Conservation (phyloP, 1,140 invertebrate species). For the Goniozus legneri region DNA sequence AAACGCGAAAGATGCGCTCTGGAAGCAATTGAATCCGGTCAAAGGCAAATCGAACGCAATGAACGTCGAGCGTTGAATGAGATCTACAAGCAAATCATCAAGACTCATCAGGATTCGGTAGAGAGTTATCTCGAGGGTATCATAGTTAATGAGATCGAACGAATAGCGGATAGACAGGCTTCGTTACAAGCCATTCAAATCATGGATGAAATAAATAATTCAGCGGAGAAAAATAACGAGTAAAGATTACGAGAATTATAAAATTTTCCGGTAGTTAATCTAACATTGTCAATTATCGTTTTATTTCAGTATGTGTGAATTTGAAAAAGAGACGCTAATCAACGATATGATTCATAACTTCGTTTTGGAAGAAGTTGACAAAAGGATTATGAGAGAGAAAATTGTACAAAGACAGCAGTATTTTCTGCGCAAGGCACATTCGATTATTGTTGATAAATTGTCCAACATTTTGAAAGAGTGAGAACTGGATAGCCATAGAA, state of each 20-base stretch:
- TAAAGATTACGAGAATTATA: neutral
- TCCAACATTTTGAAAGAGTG: neutral
- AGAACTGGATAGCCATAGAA: slow-evolving; percentile 8
- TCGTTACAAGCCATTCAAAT: slow-evolving; percentile 41
- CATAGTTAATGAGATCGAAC: slow-evolving; percentile 60
- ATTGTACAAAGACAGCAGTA: slow-evolving; percentile 30
- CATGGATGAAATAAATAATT: slow-evolving; percentile 56
- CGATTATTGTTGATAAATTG: slow-evolving; percentile 25
- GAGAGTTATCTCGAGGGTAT: slow-evolving; percentile 65
- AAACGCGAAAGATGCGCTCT: too few relatives aligned
- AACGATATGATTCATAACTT: slow-evolving; percentile 63
- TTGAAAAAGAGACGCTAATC: slow-evolving; percentile 60
- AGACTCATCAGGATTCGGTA: slow-evolving; percentile 60
- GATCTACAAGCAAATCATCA: slow-evolving; percentile 67
- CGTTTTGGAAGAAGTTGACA: slow-evolving; percentile 60
- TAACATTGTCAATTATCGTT: slow-evolving; percentile 14
- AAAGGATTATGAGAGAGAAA: slow-evolving; percentile 36
- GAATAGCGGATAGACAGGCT: slow-evolving; percentile 49
- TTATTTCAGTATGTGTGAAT: slow-evolving; percentile 32
- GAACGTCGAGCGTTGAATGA: slow-evolving; percentile 69
- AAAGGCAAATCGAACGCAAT: slow-evolving; percentile 67
- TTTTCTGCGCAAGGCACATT: slow-evolving; percentile 24
- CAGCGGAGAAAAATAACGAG: slow-evolving; percentile 29
- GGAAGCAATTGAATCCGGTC: slow-evolving; percentile 62
- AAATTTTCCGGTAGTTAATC: slow-evolving; percentile 4